Conservation (phyloP, 2,888 invertebrate genomes). For the Spatulosminthurus flaviceps region DNA sequence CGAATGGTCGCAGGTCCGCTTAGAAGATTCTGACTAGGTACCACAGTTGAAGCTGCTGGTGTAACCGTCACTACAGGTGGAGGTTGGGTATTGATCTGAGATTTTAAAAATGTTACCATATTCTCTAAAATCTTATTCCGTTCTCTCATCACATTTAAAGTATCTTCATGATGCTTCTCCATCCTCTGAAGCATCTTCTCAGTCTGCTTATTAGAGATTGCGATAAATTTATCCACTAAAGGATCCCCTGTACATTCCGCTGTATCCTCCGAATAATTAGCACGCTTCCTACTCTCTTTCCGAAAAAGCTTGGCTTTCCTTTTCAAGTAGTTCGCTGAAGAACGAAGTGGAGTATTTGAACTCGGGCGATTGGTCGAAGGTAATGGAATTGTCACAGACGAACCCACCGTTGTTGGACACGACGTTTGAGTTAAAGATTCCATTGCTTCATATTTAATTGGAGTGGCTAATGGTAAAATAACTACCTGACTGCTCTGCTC, state of each 20-base stretch:
- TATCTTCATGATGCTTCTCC: slow-evolving; percentile 49
- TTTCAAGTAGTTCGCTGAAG: not conserved
- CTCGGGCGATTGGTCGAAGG: not conserved
- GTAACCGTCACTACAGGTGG: not conserved
- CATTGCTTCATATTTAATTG: not conserved
- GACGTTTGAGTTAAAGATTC: not conserved
- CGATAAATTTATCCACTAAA: slow-evolving; percentile 45
- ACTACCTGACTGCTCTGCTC: not conserved
- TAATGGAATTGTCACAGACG: not conserved
- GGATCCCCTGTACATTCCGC: slow-evolving; percentile 33
- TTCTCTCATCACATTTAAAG: slow-evolving; percentile 48
- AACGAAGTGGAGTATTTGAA: not conserved
- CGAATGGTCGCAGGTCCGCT: not conserved
- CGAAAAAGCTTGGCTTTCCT: not conserved
- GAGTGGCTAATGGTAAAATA: not conserved
- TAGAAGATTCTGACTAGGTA: not conserved
- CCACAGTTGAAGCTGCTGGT: not conserved
- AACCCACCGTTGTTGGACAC: not conserved
- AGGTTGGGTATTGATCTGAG: not conserved
- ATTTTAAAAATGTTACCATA: slow-evolving; percentile 27
- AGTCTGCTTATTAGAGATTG: slow-evolving; percentile 48
- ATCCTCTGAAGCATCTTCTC: slow-evolving; percentile 49
- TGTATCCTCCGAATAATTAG: not conserved
- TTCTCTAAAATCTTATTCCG: slow-evolving; percentile 48
- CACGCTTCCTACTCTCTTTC: not conserved